These are phyloP conservation scores for Macroglossus sobrinus DNA, from an alignment of 2,113 vertebrate species.

Conservation along the genomic window DNA sequence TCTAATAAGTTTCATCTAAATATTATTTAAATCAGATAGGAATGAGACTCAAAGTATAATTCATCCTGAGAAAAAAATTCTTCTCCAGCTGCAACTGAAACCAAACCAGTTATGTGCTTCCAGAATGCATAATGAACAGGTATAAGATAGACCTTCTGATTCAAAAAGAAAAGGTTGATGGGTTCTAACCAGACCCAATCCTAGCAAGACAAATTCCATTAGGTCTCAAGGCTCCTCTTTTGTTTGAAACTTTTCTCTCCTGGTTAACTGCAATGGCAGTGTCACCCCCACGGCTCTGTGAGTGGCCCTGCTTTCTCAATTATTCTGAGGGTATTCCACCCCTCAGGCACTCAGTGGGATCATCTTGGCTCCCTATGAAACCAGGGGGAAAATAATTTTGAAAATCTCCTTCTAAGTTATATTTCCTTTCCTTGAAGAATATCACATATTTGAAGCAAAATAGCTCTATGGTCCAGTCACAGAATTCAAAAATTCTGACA, in stretches of 20 bases:
- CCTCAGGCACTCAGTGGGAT: background rate
- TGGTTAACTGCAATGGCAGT: background rate
- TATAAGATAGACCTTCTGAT: background rate
- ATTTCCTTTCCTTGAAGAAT: background rate
- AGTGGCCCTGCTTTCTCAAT: accelerated
- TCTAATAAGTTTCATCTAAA: background rate
- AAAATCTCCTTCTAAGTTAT: background rate
- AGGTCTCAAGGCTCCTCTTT: background rate
- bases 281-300: background rate
- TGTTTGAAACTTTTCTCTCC: background rate
- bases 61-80: background rate
- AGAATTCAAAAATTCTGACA: background rate
- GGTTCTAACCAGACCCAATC: background rate
- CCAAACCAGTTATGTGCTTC: background rate
- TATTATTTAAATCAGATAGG: background rate
- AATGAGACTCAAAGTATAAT: background rate
- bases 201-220: background rate
- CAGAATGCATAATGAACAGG: background rate
- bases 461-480: background rate
- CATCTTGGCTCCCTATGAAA: background rate
- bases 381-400: background rate
- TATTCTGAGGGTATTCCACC: background rate
- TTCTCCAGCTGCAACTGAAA: background rate
- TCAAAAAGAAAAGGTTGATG: background rate
- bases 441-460: background rate